phyloP scores from a whole-genome alignment of 2,888 invertebrate genomes.

The Plusia festucae region DNA sequence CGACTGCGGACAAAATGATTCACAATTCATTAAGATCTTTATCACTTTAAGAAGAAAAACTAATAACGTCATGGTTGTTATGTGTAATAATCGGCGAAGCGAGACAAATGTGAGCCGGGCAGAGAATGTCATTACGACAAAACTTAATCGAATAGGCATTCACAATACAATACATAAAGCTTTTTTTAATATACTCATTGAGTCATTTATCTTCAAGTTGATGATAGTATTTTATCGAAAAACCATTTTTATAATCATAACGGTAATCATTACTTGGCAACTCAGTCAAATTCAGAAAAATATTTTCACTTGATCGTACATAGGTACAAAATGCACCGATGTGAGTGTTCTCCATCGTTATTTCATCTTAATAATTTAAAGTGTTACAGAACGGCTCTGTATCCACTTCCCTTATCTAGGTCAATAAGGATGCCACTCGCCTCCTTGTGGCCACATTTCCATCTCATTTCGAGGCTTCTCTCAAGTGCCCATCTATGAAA shows the following conservation, averaged over 20 bases:
- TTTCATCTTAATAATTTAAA: constrained; percentile 21
- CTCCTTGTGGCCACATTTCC: constrained; percentile 40
- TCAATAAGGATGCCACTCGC: constrained; percentile 42
- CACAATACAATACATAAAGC: constrained; percentile 1
- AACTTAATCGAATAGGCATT: constrained; percentile 4
- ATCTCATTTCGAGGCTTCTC: constrained; percentile 35
- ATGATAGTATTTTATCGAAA: constrained; percentile 4
- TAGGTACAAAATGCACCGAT: too few species aligned
- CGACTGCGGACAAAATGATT: constrained; percentile 75
- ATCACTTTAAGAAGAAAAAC: constrained; percentile 84
- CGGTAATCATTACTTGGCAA: too few species aligned
- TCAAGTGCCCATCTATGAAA: constrained; percentile 27
- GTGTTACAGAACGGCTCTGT: constrained; percentile 15
- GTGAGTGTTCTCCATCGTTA: neutral
- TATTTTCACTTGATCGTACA: too few species aligned
- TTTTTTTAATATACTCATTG: neutral
- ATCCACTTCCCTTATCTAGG: constrained; percentile 24
- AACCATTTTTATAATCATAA: neutral
- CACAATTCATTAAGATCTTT: constrained; percentile 85
- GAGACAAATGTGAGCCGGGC: constrained; percentile 30
- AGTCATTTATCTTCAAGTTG: neutral
- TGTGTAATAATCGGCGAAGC: constrained; percentile 49
- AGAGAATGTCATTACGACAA: constrained; percentile 10
- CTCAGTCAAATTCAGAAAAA: too few species aligned
- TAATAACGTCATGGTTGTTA: constrained; percentile 78